These are phyloP conservation scores for Stenichneumon culpator DNA, from an alignment of 2,888 invertebrate genomes.

Conservation along the genomic window DNA sequence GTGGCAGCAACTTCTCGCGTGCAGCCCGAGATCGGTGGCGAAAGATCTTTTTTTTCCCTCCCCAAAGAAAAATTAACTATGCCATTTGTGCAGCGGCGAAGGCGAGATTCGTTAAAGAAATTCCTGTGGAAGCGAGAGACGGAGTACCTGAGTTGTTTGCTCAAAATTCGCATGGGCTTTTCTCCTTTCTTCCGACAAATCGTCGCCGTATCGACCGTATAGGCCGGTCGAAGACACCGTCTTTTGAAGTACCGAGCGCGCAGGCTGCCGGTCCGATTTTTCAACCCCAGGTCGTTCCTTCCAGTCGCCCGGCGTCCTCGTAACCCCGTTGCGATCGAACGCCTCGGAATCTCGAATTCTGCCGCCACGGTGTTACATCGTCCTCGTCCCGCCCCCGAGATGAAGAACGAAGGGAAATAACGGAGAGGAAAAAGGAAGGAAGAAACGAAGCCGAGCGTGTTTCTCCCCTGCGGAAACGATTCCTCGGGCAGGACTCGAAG, in stretches of 20 bases:
- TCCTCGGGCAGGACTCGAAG: constrained; percentile 54
- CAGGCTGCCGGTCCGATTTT: constrained; percentile 25
- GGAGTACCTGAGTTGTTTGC: constrained; percentile 35
- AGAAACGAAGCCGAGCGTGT: constrained; percentile 63
- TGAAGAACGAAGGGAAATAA: constrained; percentile 23
- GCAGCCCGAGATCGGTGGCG: constrained; percentile 36
- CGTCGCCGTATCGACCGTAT: background rate
- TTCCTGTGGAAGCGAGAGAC: constrained; percentile 16
- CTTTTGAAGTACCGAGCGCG: background rate
- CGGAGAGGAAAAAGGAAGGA: constrained; percentile 6
- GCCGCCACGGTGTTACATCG: constrained; percentile 23
- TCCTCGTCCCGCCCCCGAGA: constrained; percentile 29
- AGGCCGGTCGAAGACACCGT: background rate
- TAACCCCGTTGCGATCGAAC: constrained; percentile 65
- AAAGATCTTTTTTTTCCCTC: constrained; percentile 20
- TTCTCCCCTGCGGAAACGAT: constrained; percentile 66
- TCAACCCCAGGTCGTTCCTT: background rate
- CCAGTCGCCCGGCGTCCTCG: constrained; percentile 37
- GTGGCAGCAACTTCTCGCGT: constrained; percentile 20
- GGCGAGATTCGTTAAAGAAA: constrained; percentile 23
- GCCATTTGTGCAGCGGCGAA: constrained; percentile 1
- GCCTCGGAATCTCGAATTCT: constrained; percentile 53
- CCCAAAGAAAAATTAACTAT: constrained; percentile 21
- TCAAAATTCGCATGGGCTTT: background rate
- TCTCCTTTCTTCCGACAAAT: background rate